A percentile compares a stretch with the other conserved stretches of the same genome.
phyloP scores from a whole-genome alignment of 2,113 vertebrate species.

The Spilogale gracilis region DNA sequence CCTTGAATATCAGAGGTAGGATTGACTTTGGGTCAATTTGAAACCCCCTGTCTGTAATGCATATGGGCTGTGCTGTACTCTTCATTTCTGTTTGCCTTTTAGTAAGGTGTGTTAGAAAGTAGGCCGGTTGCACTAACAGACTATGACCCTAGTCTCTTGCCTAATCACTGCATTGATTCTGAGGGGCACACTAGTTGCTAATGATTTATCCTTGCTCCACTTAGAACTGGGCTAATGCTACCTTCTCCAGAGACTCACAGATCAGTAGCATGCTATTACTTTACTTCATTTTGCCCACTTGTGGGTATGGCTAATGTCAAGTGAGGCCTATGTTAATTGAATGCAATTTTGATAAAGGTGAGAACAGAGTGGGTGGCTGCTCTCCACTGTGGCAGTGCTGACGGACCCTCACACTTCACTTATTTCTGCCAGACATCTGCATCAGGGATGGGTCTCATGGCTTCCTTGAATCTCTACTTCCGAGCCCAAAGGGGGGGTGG shows the following conservation, averaged over 20 bases:
- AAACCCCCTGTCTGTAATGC: rapidly evolving
- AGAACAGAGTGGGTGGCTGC: neutral
- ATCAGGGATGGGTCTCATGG: neutral
- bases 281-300: neutral
- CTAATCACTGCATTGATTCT: slow-evolving; percentile 28
- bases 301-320: neutral
- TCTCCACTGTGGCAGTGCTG: neutral
- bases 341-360: neutral
- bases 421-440: neutral
- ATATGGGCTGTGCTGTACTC: rapidly evolving
- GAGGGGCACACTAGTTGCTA: neutral
- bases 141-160: slow-evolving; percentile 66
- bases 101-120: neutral
- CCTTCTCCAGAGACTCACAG: neutral
- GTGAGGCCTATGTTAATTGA: neutral
- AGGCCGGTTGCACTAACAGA: neutral
- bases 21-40: rapidly evolving
- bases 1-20: slow-evolving; percentile 93
- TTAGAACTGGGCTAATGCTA: no score
- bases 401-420: neutral
- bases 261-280: rapidly evolving
- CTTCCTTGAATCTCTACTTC: neutral
- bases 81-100: neutral
- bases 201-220: slow-evolving; percentile 41
- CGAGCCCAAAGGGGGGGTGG: neutral